Evolutionary conservation across 2,797 vertebrate genomes (phyloP).

Genomic region (Myotis myotis): DNA sequence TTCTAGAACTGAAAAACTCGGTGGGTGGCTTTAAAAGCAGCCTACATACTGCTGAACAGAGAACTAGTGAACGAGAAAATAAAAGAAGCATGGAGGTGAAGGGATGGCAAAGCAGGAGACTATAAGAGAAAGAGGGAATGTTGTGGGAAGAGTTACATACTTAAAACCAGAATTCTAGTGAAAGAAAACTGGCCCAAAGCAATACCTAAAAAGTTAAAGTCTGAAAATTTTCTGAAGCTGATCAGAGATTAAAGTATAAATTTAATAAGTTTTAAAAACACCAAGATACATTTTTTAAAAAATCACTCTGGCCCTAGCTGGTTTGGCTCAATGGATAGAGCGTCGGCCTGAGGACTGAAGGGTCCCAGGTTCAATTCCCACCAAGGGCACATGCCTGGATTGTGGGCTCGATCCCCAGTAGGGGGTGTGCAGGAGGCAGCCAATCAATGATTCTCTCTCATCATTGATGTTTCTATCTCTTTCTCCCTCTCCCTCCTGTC

Average conservation of each 20-base stretch:
- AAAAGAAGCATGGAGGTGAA: neutral
- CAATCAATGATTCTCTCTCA: no score
- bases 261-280: slow-evolving; percentile 28
- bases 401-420: no score
- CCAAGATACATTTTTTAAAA: neutral
- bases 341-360: no score
- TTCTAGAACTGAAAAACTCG: slow-evolving; percentile 44
- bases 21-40: slow-evolving; percentile 21
- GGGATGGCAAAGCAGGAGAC: neutral
- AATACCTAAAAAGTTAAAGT: neutral
- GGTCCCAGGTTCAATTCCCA: no score
- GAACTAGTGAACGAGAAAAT: neutral
- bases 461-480: no score
- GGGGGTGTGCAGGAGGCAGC: no score
- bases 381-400: no score
- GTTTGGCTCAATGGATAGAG: no score
- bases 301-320: neutral
- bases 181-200: neutral
- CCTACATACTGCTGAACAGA: slow-evolving; percentile 29
- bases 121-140: neutral
- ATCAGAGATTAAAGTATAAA: slow-evolving; percentile 25
- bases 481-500: no score
- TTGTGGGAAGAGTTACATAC: neutral
- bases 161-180: neutral
- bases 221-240: slow-evolving; percentile 12